A percentile compares a stretch with the other conserved stretches of the same genome.
Conservation (phyloP, 2,113 vertebrate species). For the Erpornis zantholeuca region DNA sequence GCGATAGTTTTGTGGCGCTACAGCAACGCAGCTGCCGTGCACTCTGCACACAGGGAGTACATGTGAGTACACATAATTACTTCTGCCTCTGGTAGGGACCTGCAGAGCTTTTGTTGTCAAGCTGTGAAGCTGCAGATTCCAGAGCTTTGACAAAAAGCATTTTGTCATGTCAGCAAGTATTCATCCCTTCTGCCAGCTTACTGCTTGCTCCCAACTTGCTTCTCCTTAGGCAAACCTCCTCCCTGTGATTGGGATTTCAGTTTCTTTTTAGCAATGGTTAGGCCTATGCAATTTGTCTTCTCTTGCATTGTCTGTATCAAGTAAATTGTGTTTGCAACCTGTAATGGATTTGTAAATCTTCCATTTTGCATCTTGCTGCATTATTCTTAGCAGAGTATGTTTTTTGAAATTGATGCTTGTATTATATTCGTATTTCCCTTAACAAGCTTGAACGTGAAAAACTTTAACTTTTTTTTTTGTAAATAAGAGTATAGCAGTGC, state of each 20-base stretch:
- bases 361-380: neutral
- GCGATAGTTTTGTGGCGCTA: conserved; percentile 97
- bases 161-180: neutral
- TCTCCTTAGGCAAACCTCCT: neutral
- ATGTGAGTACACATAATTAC: conserved; percentile 82
- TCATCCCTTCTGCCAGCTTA: neutral
- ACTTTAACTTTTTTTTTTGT: neutral
- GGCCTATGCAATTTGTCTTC: neutral
- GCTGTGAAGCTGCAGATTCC: neutral
- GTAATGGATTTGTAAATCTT: neutral
- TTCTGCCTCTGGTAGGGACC: neutral
- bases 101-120: neutral
- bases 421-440: neutral
- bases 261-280: neutral
- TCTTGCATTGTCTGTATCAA: neutral
- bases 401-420: neutral
- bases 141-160: neutral
- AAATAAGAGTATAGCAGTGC: neutral
- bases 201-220: neutral
- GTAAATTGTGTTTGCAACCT: neutral
- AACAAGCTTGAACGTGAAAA: neutral
- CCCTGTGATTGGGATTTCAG: neutral
- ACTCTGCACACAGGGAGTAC: conserved; percentile 95
- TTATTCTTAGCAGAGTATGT: neutral
- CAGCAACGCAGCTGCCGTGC: conserved; percentile 95